Conservation (phyloP, 1,140 invertebrate species). For the Pemphigus obesinymphae region DNA sequence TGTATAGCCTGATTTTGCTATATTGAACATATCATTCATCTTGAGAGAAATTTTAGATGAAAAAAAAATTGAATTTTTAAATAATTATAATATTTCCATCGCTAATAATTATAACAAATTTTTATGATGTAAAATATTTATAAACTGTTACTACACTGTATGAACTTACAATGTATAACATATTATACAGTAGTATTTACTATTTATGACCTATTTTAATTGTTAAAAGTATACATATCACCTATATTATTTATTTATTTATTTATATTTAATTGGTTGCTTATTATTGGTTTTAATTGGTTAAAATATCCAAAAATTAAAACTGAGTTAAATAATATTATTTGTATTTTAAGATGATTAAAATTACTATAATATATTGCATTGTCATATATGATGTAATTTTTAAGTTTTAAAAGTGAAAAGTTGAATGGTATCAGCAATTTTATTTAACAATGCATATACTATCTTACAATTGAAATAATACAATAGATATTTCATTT, state of each 20-base stretch:
- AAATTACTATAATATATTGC: not conserved
- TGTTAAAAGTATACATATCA: slow-evolving; percentile 24
- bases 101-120: too few species aligned
- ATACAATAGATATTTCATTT: not conserved
- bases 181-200: too few species aligned
- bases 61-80: too few species aligned
- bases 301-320: not conserved
- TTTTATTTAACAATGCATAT: slow-evolving; percentile 2
- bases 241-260: not conserved
- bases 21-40: too few species aligned
- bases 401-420: not conserved
- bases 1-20: too few species aligned
- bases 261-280: not conserved
- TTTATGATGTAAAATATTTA: too few species aligned
- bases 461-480: not conserved
- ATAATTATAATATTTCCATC: too few species aligned
- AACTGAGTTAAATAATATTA: not conserved
- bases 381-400: not conserved
- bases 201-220: too few species aligned
- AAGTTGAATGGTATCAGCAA: not conserved
- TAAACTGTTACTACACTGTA: too few species aligned
- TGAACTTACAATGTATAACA: too few species aligned
- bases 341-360: not conserved
- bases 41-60: too few species aligned
- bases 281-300: not conserved